Base-by-base conservation (phyloP, 35 echinoderm and acorn worm species). In the Lytechinus pictus region DNA sequence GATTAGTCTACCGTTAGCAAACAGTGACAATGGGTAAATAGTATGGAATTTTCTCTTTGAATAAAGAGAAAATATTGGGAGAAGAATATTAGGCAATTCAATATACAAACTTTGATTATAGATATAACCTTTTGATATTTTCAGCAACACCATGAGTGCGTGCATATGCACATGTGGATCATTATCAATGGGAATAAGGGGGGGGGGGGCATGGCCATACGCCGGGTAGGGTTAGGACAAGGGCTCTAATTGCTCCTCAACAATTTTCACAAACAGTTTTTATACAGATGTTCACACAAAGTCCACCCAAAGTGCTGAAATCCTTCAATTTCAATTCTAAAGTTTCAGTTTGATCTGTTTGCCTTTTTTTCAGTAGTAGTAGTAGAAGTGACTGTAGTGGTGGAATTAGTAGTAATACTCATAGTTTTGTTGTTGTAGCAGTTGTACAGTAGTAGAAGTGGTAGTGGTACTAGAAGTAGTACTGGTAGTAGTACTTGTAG, bases 61-160 rank as follows among this genome's bases (percentile, higher is more conserved):
- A 79, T 7, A n/a, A 79, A n/a, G 66, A 79, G 16, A 24, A 44
- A 79, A 79, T 79, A 79, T 79, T n/a, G 19, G 66, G 66, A 79
- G 19, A 79, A 24, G 16, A 79, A 79, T 79, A 79, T 79, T 79
- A 79, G 66, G 66, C 66, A 79, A 79, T 24, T 79, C 66, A 44
- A 44, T 79, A 24, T 79, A 79, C 66, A 79, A 79, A 79, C 66
- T 79, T 79, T 79, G 66, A 79, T n/a, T 79, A 79, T 79, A 79
- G 66, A 79, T 79, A 79, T 79, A 79, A 79, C 66, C 66, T 79
- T 79, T 79, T 79, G 66, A 79, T 79, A 79, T 79, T 79, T 79
- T 79, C 66, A 79, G 16, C 66, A 79, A 16, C 66, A 24, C 66
- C 66, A 16, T 0, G 19, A 79, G 66, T 79, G 66, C 14, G 61